A percentile compares a stretch with the other conserved stretches of the same genome.
These are phyloP conservation scores for Aphrocallistes beatrix DNA, from an alignment of 37 sponge, comb jelly and placozoan genomes.

Conservation along the genomic window DNA sequence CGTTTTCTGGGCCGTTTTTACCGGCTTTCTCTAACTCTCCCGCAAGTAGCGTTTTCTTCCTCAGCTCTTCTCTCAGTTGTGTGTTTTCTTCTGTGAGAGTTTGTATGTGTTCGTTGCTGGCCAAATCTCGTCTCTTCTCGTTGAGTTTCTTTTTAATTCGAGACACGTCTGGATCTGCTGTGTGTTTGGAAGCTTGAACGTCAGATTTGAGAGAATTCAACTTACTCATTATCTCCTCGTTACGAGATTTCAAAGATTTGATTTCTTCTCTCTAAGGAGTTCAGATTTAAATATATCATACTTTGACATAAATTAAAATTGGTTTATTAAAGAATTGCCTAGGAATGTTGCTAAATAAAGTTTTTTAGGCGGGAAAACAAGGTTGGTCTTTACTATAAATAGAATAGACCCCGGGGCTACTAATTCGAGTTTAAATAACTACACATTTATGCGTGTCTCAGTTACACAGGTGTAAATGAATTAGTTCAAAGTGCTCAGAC, in stretches of 20 bases:
- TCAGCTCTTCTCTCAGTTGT: not conserved
- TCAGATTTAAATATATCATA: too few relatives aligned
- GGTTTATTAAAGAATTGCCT: too few relatives aligned
- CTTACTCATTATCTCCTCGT: not conserved
- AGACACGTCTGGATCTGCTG: not conserved
- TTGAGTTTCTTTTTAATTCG: not conserved
- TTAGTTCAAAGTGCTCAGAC: too few relatives aligned
- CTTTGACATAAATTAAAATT: too few relatives aligned
- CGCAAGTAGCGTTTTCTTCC: not conserved
- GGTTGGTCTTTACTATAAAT: too few relatives aligned
- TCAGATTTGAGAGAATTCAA: not conserved
- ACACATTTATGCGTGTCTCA: too few relatives aligned
- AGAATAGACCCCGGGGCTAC: too few relatives aligned
- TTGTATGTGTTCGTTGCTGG: not conserved
- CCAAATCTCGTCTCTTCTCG: not conserved
- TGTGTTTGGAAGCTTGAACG: not conserved
- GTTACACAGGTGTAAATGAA: too few relatives aligned
- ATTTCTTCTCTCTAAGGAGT: constrained; percentile 14
- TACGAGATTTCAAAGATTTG: not conserved
- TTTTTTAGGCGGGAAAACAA: too few relatives aligned
- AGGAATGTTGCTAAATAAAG: too few relatives aligned
- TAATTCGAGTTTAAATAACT: too few relatives aligned
- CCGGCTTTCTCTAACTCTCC: not conserved
- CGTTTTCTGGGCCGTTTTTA: not conserved
- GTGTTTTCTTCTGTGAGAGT: not conserved